phyloP scores from a whole-genome alignment of 2,797 vertebrate species.

The Sebastes hubbsi region DNA sequence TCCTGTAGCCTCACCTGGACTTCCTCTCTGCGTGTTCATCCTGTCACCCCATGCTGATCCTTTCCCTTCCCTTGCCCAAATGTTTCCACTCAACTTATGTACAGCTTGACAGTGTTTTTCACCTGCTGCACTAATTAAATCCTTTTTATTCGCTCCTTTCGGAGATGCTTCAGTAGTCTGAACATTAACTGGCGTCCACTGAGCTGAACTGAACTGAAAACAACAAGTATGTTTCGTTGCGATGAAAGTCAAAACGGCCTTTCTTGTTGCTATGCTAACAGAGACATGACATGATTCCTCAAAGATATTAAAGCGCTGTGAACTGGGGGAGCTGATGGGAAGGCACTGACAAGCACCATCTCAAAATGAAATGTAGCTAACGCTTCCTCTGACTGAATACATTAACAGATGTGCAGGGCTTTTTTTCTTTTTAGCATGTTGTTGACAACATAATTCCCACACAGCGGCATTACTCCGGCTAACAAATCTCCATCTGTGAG shows the following conservation, averaged over 20 bases:
- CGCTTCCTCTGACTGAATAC: neutral
- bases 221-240: slow-evolving; percentile 24
- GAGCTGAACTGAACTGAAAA: slow-evolving; percentile 50
- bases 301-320: slow-evolving; percentile 47
- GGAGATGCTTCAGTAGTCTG: slow-evolving; percentile 19
- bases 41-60: slow-evolving; percentile 51
- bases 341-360: slow-evolving; percentile 7
- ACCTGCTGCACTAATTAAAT: slow-evolving; percentile 56
- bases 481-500: neutral
- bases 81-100: slow-evolving; percentile 53
- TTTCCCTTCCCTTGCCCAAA: slow-evolving; percentile 54
- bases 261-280: slow-evolving; percentile 21
- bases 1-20: slow-evolving; percentile 65
- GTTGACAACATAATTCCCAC: slow-evolving; percentile 6
- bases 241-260: slow-evolving; percentile 36
- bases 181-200: slow-evolving; percentile 38
- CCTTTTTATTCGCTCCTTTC: slow-evolving; percentile 50
- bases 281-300: slow-evolving; percentile 36
- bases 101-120: slow-evolving; percentile 18
- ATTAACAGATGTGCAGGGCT: neutral
- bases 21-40: slow-evolving; percentile 60
- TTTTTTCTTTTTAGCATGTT: neutral
- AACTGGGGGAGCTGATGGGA: slow-evolving; percentile 24
- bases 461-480: neutral
- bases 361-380: slow-evolving; percentile 2